Percentiles rank a stretch among this genome's conserved stretches.
These are phyloP conservation scores for Mamestra configurata DNA, from an alignment of 1,140 invertebrate species.

Conservation along the genomic window DNA sequence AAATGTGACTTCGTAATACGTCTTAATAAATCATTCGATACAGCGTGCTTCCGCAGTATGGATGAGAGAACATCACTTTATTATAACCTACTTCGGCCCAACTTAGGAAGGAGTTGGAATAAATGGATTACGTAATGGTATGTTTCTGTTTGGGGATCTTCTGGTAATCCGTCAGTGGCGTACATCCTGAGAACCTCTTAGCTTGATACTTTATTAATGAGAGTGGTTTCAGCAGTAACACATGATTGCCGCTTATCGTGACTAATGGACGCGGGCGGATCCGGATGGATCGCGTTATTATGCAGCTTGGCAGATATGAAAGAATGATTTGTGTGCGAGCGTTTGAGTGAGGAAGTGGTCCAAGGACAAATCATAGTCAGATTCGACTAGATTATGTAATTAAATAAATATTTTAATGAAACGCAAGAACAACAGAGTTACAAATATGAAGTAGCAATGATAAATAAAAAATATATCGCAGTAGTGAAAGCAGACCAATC, in stretches of 20 bases:
- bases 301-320: too few relatives aligned
- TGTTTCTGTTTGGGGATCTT: not conserved
- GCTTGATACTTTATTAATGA: not conserved
- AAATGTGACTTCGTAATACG: slow-evolving; percentile 1
- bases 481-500: too few relatives aligned
- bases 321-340: too few relatives aligned
- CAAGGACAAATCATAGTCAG: too few relatives aligned
- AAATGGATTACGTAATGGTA: slow-evolving; percentile 1
- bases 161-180: not conserved
- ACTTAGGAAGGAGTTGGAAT: not conserved
- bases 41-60: not conserved
- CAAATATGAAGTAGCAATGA: too few relatives aligned
- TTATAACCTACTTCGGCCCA: not conserved
- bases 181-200: not conserved
- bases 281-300: not conserved
- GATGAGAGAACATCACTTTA: not conserved
- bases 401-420: too few relatives aligned
- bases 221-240: not conserved
- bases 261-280: not conserved
- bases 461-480: too few relatives aligned
- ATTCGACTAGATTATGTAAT: too few relatives aligned
- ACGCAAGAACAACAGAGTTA: too few relatives aligned
- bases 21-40: slow-evolving; percentile 6
- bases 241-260: not conserved
- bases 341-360: too few relatives aligned